These are phyloP conservation scores for Drosophila sucinea DNA, from an alignment of 1,140 invertebrate genomes.

Conservation along the genomic window DNA sequence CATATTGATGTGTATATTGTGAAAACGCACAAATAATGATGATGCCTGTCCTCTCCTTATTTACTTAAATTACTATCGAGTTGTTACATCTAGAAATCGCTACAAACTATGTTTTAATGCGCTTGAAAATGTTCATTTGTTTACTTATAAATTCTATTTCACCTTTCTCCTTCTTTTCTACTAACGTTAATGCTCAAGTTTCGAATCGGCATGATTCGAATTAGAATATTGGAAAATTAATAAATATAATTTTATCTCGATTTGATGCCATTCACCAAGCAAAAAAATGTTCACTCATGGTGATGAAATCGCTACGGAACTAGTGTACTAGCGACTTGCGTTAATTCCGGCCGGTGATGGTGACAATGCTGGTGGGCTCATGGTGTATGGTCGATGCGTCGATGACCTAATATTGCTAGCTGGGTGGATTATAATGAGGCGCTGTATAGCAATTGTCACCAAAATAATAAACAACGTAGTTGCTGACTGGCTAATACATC, in stretches of 20 bases:
- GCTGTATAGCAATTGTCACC: neutral
- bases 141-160: constrained; percentile 76
- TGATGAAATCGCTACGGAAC: neutral
- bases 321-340: constrained; percentile 7
- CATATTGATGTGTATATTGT: constrained; percentile 12
- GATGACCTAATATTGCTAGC: neutral
- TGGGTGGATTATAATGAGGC: neutral
- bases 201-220: constrained; percentile 38
- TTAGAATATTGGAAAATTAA: constrained; percentile 40
- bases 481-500: neutral
- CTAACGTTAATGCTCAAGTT: constrained; percentile 35
- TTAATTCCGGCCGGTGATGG: constrained; percentile 8
- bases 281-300: neutral
- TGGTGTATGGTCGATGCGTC: constrained; percentile 1
- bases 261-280: constrained; percentile 7
- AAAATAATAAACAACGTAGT: constrained; percentile 1
- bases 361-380: constrained; percentile 1
- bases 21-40: constrained; percentile 10
- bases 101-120: constrained; percentile 61
- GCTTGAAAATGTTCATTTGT: constrained; percentile 58
- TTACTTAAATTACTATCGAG: constrained; percentile 29
- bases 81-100: constrained; percentile 43
- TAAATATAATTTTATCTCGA: constrained; percentile 28
- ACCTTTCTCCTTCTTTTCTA: constrained; percentile 75
- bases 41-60: constrained; percentile 17